Percentiles rank a stretch among this genome's conserved stretches.
phyloP scores from a whole-genome alignment of 2,797 vertebrate genomes.

The Pipistrellus pygmaeus region DNA sequence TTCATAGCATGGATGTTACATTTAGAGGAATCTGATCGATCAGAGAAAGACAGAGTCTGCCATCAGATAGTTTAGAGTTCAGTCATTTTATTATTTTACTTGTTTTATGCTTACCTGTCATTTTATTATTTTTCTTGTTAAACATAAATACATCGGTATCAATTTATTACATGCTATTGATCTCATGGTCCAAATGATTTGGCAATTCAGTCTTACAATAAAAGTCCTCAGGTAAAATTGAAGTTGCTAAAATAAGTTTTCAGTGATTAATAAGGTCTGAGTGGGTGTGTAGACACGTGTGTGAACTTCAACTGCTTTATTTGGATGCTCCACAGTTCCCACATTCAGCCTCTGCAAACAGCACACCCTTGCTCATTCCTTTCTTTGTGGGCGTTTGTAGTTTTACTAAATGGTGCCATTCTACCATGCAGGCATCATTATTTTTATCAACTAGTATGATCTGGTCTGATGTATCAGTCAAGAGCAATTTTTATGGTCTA shows the following conservation, averaged over 20 bases:
- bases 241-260: constrained; percentile 54
- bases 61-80: neutral
- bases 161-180: neutral
- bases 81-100: neutral
- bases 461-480: constrained; percentile 69
- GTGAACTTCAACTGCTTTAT: constrained; percentile 63
- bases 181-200: neutral
- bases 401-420: constrained; percentile 57
- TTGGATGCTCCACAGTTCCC: constrained; percentile 57
- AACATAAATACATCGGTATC: neutral
- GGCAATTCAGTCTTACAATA: neutral
- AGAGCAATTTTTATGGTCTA: constrained; percentile 70
- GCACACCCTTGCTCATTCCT: constrained; percentile 21
- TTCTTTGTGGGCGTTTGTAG: constrained; percentile 65
- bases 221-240: neutral
- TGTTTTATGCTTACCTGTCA: neutral
- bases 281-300: constrained; percentile 29
- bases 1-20: neutral
- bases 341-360: constrained; percentile 46
- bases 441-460: constrained; percentile 70
- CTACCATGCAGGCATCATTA: constrained; percentile 39
- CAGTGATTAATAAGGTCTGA: constrained; percentile 58
- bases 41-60: neutral
- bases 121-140: constrained; percentile 22
- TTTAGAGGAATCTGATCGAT: neutral